Evolutionary conservation across 2,888 invertebrate genomes (phyloP).

Genomic region (Tribolium freemani): DNA sequence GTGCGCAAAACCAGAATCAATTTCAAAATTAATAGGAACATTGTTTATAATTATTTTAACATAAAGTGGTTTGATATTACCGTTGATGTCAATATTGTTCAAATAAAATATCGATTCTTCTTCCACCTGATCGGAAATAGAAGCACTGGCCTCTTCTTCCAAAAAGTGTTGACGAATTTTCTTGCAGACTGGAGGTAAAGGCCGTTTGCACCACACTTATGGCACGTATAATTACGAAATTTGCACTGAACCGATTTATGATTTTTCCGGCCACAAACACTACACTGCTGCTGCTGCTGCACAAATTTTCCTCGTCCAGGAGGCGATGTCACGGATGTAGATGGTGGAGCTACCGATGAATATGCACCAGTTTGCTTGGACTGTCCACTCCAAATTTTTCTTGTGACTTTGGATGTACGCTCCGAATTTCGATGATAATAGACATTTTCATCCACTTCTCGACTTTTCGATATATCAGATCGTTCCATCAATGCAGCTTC

Average conservation of each 20-base stretch:
- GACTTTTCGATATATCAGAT: neutral
- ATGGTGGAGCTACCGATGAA: neutral
- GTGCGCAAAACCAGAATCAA: neutral
- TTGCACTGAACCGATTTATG: neutral
- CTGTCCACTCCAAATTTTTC: neutral
- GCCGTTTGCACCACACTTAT: constrained; percentile 5
- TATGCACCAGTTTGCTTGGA: neutral
- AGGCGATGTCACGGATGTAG: neutral
- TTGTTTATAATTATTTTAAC: neutral
- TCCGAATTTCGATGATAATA: neutral
- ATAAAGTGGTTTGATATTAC: neutral
- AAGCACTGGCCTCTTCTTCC: neutral
- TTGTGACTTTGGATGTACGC: neutral
- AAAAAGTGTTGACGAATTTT: neutral
- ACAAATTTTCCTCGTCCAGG: neutral
- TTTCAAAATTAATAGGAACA: neutral
- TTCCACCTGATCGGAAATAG: neutral
- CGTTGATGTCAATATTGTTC: neutral
- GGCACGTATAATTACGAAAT: neutral
- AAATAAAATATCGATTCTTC: neutral
- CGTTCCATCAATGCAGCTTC: neutral
- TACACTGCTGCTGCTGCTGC: neutral
- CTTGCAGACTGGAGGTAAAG: neutral
- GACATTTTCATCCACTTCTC: neutral
- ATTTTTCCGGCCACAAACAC: neutral